These are phyloP conservation scores for Drosophila pseudotakahashii DNA, from an alignment of 2,888 invertebrate genomes.

Conservation along the genomic window DNA sequence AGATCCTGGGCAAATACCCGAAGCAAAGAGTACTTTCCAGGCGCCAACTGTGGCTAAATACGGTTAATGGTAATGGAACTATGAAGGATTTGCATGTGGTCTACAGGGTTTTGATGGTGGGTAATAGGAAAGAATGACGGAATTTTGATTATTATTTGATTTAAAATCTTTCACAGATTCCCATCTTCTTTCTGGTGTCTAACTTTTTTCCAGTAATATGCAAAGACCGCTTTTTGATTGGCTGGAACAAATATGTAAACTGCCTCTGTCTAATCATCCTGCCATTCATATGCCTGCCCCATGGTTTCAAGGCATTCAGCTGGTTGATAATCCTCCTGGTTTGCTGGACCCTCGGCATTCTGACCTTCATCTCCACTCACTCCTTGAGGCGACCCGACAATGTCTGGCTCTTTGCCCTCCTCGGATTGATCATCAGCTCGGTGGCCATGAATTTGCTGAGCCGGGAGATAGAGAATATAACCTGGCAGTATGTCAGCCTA, in stretches of 20 bases:
- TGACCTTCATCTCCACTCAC: slow-evolving; percentile 35
- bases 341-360: slow-evolving; percentile 25
- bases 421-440: slow-evolving; percentile 30
- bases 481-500: slow-evolving; percentile 53
- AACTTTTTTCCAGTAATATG: slow-evolving; percentile 49
- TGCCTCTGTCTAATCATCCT: slow-evolving; percentile 20
- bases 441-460: slow-evolving; percentile 5
- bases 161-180: slow-evolving; percentile 26
- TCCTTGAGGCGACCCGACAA: slow-evolving; percentile 29
- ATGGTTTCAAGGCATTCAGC: not conserved
- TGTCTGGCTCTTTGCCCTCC: slow-evolving; percentile 1
- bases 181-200: slow-evolving; percentile 47
- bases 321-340: not conserved
- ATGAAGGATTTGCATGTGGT: slow-evolving; percentile 17
- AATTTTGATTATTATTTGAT: not conserved
- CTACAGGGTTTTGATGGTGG: slow-evolving; percentile 22
- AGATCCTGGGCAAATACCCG: slow-evolving; percentile 5
- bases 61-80: slow-evolving; percentile 43
- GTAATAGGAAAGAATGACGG: not conserved
- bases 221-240: slow-evolving; percentile 13
- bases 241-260: slow-evolving; percentile 54
- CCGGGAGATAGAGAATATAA: slow-evolving; percentile 42
- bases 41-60: slow-evolving; percentile 42
- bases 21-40: not conserved
- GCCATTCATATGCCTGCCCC: slow-evolving; percentile 29